Base-by-base conservation (phyloP, 2,113 vertebrate species). In the Sebastes fasciatus region DNA sequence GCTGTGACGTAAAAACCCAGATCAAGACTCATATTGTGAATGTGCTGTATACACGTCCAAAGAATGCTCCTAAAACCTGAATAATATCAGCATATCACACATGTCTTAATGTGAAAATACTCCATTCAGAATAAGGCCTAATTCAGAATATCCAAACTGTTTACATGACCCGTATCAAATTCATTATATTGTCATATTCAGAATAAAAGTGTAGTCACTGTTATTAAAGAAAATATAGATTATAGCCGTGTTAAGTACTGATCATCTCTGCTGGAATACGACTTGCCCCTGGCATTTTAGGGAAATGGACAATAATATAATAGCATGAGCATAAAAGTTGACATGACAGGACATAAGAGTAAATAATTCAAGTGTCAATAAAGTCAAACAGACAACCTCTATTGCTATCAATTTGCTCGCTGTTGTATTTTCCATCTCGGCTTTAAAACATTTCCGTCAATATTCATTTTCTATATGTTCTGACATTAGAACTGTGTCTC, bases 401-500 rank as follows among this genome's bases (percentile, higher is more conserved):
- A 67, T 4, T 3, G 19, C 42, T n/a, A 49, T 72, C 13, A 45
- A 1, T 77, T 57, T 34, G 10, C 21, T 8, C 0, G 17, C 34
- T 23, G 19, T 23, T 34, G 6, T 45, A 11, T 43, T 51, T 75
- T 62, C 46, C 9, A 5, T 4, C 42, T 51, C 45, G 5, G n/a
- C 4, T 34, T 34, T 34, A 34, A 34, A 34, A 34, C 74, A 52
- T 57, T 13, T n/a, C 45, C 19, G 2, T 49, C 3, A 42, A 1
- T 46, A 48, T 12, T 79, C 2, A 9, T 69, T 65, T 73, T 45
- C 46, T 17, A 9, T 14, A 4, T 34, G 45, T 16, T 78, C 49
- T 81, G 72, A 74, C 52, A 43, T 57, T 14, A 34, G 26, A 54
- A 3, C 5, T 78, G 67, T 60, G 42, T 75, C 79, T 80, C 80